Conservation (phyloP, 2,797 vertebrate species). For the Sciurus carolinensis region DNA sequence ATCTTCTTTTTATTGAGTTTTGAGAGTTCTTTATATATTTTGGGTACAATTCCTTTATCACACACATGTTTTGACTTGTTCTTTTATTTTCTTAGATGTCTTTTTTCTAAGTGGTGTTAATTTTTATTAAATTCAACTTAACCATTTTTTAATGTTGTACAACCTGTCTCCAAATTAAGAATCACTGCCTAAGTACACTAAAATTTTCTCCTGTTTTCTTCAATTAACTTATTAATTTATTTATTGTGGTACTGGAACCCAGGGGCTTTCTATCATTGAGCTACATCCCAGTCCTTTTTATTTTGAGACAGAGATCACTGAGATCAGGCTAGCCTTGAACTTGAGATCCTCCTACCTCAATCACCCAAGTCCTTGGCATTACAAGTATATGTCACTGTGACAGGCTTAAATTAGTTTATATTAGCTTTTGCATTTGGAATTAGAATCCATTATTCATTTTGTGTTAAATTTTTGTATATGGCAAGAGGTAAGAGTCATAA, state of each 20-base stretch:
- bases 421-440: not conserved
- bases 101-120: not conserved
- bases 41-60: not conserved
- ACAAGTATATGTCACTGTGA: no score
- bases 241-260: no score
- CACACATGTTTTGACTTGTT: not conserved
- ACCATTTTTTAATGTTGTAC: not conserved
- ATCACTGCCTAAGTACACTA: not conserved
- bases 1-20: not conserved
- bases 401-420: no score
- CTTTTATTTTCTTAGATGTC: not conserved
- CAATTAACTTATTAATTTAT: not conserved
- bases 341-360: no score
- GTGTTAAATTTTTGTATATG: not conserved
- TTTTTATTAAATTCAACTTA: slow-evolving; percentile 20
- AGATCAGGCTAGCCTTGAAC: no score
- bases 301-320: no score
- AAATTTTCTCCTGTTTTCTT: not conserved
- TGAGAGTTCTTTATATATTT: not conserved
- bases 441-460: not conserved
- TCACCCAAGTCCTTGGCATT: no score
- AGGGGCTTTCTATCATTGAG: no score
- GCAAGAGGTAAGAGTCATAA: not conserved
- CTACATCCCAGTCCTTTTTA: no score
- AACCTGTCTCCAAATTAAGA: not conserved